Conservation (phyloP, 2,113 vertebrate genomes). For the Nettapus auritus region DNA sequence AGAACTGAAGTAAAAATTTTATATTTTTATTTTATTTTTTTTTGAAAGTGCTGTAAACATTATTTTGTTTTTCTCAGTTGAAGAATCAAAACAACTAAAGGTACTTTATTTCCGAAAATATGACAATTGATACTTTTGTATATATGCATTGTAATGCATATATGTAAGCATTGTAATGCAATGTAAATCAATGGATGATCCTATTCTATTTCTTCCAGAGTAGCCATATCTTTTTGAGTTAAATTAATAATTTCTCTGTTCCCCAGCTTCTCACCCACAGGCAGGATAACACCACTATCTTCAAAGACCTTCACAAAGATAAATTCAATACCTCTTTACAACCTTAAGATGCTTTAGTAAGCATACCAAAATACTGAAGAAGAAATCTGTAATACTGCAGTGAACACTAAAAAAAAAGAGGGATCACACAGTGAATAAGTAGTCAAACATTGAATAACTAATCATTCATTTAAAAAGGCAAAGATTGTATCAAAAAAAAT, state of each 20-base stretch:
- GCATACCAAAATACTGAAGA: background rate
- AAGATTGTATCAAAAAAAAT: no score
- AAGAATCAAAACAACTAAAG: background rate
- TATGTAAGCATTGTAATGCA: background rate
- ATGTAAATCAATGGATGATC: background rate
- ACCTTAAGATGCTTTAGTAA: background rate
- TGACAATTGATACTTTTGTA: background rate
- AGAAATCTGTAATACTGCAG: background rate
- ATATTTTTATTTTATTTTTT: background rate
- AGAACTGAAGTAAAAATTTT: background rate
- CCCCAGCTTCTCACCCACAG: background rate
- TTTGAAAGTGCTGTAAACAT: background rate
- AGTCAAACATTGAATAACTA: slow-evolving; percentile 13
- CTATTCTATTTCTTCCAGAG: background rate
- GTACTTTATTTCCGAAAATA: background rate
- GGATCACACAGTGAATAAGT: background rate
- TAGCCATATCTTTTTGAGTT: background rate
- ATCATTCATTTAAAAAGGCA: slow-evolving; percentile 1
- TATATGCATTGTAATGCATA: background rate
- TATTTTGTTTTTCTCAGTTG: background rate
- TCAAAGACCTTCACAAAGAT: background rate
- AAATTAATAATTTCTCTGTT: background rate
- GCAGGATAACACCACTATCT: background rate
- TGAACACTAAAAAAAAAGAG: background rate
- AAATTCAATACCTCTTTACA: background rate